These are phyloP conservation scores for Syrista parreyssii DNA, from an alignment of 2,888 invertebrate genomes.

Conservation along the genomic window DNA sequence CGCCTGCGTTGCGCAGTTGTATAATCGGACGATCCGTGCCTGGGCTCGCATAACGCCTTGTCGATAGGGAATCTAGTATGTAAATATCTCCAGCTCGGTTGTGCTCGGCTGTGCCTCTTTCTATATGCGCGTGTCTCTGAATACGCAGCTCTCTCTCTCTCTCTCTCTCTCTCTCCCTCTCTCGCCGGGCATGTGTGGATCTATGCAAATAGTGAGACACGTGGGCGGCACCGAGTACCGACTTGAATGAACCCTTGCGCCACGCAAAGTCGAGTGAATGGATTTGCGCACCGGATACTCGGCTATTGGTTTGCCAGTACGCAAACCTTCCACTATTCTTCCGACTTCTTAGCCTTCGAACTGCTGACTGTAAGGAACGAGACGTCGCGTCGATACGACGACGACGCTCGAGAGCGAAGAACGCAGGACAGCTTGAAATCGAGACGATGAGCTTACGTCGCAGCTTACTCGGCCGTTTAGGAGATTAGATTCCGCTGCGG, in stretches of 20 bases:
- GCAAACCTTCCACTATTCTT: conserved; percentile 42
- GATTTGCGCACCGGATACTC: conserved; percentile 31
- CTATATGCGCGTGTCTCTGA: conserved; percentile 10
- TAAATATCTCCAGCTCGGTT: conserved; percentile 34
- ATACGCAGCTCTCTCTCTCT: conserved; percentile 22
- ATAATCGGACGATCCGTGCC: conserved; percentile 1
- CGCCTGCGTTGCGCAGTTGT: background rate
- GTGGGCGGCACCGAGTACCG: conserved; percentile 44
- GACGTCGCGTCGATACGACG: no score
- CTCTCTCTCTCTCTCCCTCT: conserved; percentile 5
- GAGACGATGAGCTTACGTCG: background rate
- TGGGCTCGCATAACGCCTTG: conserved; percentile 8
- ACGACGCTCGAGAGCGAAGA: no score
- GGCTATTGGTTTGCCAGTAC: conserved; percentile 29
- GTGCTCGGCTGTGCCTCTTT: conserved; percentile 10
- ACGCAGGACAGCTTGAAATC: background rate
- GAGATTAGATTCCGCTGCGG: conserved; percentile 2
- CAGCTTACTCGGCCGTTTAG: background rate
- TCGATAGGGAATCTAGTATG: conserved; percentile 47
- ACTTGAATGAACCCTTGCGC: conserved; percentile 55
- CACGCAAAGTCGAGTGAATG: conserved; percentile 46
- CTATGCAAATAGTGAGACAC: conserved; percentile 48
- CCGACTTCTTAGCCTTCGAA: conserved; percentile 28
- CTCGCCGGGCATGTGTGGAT: conserved; percentile 32
- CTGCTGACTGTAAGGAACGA: no score